Conservation (phyloP, 2,113 vertebrate genomes). For the Polypterus senegalus region DNA sequence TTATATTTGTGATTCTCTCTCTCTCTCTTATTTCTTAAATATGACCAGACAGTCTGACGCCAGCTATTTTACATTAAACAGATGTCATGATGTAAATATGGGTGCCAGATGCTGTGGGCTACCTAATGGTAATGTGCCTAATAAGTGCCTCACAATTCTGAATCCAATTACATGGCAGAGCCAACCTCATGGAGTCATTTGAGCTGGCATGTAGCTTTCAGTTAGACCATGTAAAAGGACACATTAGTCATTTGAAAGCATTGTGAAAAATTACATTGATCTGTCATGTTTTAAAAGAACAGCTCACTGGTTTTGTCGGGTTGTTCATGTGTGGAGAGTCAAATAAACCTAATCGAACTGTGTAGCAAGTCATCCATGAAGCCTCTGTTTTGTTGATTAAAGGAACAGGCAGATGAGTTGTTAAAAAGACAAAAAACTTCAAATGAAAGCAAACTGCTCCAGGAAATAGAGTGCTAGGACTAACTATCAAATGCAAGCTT, state of each 20-base stretch:
- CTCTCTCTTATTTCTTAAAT: slow-evolving; percentile 36
- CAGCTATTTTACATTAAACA: slow-evolving; percentile 65
- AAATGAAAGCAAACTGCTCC: no score
- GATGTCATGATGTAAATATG: slow-evolving; percentile 65
- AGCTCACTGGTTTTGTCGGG: slow-evolving; percentile 24
- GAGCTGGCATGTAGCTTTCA: slow-evolving; percentile 36
- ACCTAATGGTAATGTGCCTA: slow-evolving; percentile 66
- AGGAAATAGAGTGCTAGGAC: no score
- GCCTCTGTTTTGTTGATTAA: no score
- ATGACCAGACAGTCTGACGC: slow-evolving; percentile 68
- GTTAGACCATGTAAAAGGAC: slow-evolving; percentile 30
- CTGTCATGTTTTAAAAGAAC: slow-evolving; percentile 28
- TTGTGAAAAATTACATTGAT: slow-evolving; percentile 26
- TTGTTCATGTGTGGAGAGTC: slow-evolving; percentile 23
- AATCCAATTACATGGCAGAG: slow-evolving; percentile 58
- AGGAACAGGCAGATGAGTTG: no score
- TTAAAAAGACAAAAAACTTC: no score
- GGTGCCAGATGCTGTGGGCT: slow-evolving; percentile 62
- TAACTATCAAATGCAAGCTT: no score
- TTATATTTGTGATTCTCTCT: slow-evolving; percentile 52
- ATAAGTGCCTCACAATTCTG: slow-evolving; percentile 57
- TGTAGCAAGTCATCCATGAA: no score
- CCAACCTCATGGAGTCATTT: slow-evolving; percentile 48
- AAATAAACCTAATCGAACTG: no score
- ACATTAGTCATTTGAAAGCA: slow-evolving; percentile 30